phyloP scores from a whole-genome alignment of 1,140 invertebrate genomes.

The Heliconius himera region DNA sequence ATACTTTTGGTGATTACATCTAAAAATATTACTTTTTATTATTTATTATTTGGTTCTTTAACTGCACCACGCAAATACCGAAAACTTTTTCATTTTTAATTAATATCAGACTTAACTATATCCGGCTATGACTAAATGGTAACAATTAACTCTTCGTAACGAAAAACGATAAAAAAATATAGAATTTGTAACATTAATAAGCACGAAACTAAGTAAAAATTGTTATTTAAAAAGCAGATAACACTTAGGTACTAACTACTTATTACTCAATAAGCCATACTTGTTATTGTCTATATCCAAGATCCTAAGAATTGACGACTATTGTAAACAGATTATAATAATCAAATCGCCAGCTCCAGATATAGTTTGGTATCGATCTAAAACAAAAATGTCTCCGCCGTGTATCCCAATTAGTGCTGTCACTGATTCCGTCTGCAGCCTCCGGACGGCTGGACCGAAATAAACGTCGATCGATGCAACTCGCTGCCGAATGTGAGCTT shows the following conservation, averaged over 20 bases:
- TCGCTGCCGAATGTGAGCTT: slow-evolving; percentile 42
- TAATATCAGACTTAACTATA: too few species aligned
- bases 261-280: not conserved
- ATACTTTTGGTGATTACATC: not conserved
- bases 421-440: slow-evolving; percentile 65
- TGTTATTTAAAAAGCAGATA: too few species aligned
- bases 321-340: not conserved
- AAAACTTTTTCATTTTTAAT: too few species aligned
- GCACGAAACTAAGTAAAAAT: too few species aligned
- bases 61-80: not conserved
- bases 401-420: slow-evolving; percentile 66
- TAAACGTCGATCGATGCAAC: slow-evolving; percentile 55
- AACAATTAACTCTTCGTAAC: too few species aligned
- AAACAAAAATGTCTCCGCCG: slow-evolving; percentile 62
- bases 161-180: too few species aligned
- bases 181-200: too few species aligned
- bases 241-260: not conserved
- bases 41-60: not conserved
- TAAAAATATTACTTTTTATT: not conserved
- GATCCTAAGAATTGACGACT: not conserved
- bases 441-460: slow-evolving; percentile 49
- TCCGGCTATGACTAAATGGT: too few species aligned
- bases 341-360: slow-evolving; percentile 31
- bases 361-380: slow-evolving; percentile 53
- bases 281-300: not conserved